Conservation (phyloP, 2,888 invertebrate genomes). For the Hydropsyche betteni region DNA sequence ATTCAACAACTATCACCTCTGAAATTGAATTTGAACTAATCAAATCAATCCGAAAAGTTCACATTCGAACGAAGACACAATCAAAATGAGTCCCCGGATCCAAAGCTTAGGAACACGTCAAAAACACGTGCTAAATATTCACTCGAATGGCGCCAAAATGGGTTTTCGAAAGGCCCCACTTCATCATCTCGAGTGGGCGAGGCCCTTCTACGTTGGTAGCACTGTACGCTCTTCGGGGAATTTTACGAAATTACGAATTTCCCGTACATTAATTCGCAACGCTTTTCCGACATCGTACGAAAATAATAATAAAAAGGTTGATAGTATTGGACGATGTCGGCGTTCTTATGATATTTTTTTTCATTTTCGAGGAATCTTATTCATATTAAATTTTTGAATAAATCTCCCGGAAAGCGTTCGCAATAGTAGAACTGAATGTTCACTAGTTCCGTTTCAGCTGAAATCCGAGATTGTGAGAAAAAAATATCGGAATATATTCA, state of each 20-base stretch:
- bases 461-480: too few relatives aligned
- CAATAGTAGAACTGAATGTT: too few relatives aligned
- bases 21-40: too few relatives aligned
- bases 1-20: too few relatives aligned
- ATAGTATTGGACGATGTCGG: too few relatives aligned
- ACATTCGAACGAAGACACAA: neutral
- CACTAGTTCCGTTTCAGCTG: too few relatives aligned
- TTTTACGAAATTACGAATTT: conserved; percentile 30
- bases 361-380: too few relatives aligned
- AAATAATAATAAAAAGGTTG: too few relatives aligned
- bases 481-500: too few relatives aligned
- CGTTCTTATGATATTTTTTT: too few relatives aligned
- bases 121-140: conserved; percentile 36
- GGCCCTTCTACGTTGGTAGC: neutral
- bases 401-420: too few relatives aligned
- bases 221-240: conserved; percentile 8
- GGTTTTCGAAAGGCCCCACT: conserved; percentile 37
- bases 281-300: neutral
- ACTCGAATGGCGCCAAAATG: conserved; percentile 20
- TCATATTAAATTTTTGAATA: too few relatives aligned
- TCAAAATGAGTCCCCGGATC: neutral
- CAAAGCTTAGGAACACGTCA: conserved; percentile 13
- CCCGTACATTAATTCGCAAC: conserved; percentile 23
- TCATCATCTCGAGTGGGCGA: conserved; percentile 30
- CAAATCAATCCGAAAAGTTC: neutral